Conservation (phyloP, 2,113 vertebrate genomes). For the Rhabdomys dilectus region DNA sequence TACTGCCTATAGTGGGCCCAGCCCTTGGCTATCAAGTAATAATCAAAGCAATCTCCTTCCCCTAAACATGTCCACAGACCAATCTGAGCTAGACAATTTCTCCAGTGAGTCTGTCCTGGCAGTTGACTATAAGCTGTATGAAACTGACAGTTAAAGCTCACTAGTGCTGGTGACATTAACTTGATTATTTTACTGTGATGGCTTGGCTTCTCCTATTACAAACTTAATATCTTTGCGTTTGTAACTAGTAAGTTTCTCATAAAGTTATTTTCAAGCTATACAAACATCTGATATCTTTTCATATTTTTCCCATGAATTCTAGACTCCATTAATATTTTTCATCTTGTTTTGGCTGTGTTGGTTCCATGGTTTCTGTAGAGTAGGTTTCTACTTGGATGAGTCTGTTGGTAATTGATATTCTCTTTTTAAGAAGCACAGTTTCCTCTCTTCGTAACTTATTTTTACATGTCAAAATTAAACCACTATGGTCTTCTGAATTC, state of each 20-base stretch:
- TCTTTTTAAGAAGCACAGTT: neutral
- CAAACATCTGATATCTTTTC: neutral
- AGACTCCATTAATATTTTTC: constrained; percentile 10
- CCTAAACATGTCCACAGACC: neutral
- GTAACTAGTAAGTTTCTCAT: neutral
- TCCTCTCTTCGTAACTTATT: neutral
- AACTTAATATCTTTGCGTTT: neutral
- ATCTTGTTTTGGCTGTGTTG: neutral
- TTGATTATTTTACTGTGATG: neutral
- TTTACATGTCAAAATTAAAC: neutral
- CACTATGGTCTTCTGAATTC: neutral
- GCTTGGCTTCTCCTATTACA: neutral
- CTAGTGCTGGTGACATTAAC: neutral
- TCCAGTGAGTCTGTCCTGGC: neutral
- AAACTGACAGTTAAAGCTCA: neutral
- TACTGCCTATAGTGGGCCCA: neutral
- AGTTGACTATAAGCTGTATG: neutral
- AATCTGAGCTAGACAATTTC: neutral
- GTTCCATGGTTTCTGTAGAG: neutral
- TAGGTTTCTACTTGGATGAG: neutral
- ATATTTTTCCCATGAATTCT: neutral
- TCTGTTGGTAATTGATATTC: neutral
- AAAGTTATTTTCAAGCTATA: neutral
- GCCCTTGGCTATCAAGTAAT: neutral
- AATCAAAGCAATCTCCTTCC: neutral